Conservation (phyloP, 1,140 invertebrate species). For the Episyrphus balteatus region DNA sequence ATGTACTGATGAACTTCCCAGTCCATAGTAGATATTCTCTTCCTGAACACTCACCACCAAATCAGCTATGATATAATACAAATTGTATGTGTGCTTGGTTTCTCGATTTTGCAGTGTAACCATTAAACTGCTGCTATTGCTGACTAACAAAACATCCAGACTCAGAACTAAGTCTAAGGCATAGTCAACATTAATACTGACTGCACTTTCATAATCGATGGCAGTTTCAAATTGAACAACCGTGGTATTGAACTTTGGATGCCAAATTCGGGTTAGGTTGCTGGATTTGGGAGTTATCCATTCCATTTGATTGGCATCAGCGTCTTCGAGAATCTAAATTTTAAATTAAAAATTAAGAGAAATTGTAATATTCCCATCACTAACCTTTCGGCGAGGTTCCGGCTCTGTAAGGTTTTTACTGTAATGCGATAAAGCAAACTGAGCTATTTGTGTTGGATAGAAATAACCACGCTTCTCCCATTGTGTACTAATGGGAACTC, state of each 20-base stretch:
- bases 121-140: conserved; percentile 72
- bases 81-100: conserved; percentile 59
- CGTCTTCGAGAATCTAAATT: conserved; percentile 62
- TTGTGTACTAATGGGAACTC: conserved; percentile 88
- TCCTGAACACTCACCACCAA: conserved; percentile 60
- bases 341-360: neutral
- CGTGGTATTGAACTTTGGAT: conserved; percentile 42
- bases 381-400: conserved; percentile 49
- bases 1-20: conserved; percentile 50
- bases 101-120: conserved; percentile 67
- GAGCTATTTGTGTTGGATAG: conserved; percentile 97
- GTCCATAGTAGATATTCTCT: conserved; percentile 76
- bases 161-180: conserved; percentile 65
- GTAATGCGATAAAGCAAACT: conserved; percentile 94
- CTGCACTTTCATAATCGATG: conserved; percentile 55
- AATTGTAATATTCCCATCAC: neutral
- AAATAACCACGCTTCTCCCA: conserved; percentile 91
- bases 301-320: conserved; percentile 48
- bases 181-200: conserved; percentile 56
- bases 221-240: conserved; percentile 61
- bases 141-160: conserved; percentile 57
- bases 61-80: conserved; percentile 74
- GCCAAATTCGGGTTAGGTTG: conserved; percentile 48
- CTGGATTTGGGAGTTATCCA: conserved; percentile 58
- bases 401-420: conserved; percentile 84